Evolutionary conservation across 2,888 invertebrate species (phyloP).

Genomic region (Melanophora roralis): DNA sequence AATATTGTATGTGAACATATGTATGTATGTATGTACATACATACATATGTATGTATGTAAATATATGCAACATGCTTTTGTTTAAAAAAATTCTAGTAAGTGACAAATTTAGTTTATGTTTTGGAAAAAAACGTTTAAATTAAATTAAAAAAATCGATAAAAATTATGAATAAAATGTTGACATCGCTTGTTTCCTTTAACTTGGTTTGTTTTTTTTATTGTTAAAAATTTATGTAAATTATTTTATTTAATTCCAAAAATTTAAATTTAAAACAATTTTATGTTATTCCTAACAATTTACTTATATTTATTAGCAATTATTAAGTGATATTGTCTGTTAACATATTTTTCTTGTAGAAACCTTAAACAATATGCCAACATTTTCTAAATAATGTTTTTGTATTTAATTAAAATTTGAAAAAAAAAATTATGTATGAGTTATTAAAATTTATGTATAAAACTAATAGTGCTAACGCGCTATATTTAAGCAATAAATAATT

Average conservation of each 20-base stretch:
- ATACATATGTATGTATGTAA: slow-evolving; percentile 9
- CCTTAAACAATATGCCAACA: slow-evolving; percentile 74
- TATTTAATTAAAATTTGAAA: slow-evolving; percentile 61
- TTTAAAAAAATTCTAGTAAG: not conserved
- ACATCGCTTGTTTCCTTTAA: slow-evolving; percentile 74
- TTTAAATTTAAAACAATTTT: slow-evolving; percentile 57
- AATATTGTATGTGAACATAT: no score
- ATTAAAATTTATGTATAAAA: not conserved
- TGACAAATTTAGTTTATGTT: not conserved
- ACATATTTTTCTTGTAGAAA: no score
- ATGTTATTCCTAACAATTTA: slow-evolving; percentile 27
- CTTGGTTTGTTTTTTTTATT: slow-evolving; percentile 54
- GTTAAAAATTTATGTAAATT: slow-evolving; percentile 64
- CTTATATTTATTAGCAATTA: slow-evolving; percentile 41
- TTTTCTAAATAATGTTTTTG: slow-evolving; percentile 69
- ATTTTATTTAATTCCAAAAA: no score
- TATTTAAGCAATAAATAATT: no score
- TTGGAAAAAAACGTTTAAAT: slow-evolving; percentile 10
- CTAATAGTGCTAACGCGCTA: no score
- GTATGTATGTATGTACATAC: not conserved
- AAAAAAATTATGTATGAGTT: slow-evolving; percentile 16
- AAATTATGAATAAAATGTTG: slow-evolving; percentile 74
- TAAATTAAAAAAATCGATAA: not conserved
- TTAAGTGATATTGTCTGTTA: slow-evolving; percentile 2
- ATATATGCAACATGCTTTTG: slow-evolving; percentile 8